phyloP scores from a whole-genome alignment of 2,888 invertebrate genomes.

The Slavum lentiscoides region DNA sequence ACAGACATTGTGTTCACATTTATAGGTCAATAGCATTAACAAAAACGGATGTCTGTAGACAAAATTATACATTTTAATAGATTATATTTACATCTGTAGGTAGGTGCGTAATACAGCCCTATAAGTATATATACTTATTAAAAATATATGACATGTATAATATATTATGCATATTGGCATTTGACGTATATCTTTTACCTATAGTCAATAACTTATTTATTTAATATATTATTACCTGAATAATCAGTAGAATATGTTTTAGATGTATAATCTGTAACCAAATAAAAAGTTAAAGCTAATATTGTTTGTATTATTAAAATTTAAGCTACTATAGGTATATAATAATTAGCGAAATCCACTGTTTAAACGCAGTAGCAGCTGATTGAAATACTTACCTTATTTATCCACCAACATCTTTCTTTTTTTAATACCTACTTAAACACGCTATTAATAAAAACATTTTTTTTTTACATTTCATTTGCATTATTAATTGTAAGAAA shows the following conservation, averaged over 20 bases:
- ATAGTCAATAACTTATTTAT: not conserved
- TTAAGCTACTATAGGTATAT: too few species aligned
- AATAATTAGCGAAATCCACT: too few species aligned
- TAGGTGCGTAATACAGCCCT: too few species aligned
- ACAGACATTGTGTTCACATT: not conserved
- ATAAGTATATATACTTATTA: too few species aligned
- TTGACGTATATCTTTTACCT: not conserved
- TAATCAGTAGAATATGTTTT: slow-evolving; percentile 18
- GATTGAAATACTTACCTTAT: too few species aligned
- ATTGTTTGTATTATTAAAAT: not conserved
- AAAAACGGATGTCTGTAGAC: not conserved
- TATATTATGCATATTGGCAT: not conserved
- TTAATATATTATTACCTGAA: not conserved
- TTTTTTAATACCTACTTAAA: too few species aligned
- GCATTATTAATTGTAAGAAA: too few species aligned
- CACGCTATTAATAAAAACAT: too few species aligned
- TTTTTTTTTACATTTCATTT: too few species aligned
- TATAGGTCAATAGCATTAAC: not conserved
- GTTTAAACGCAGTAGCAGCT: too few species aligned
- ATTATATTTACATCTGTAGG: not conserved
- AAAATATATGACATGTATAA: too few species aligned
- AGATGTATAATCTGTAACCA: slow-evolving; percentile 1
- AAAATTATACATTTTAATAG: not conserved
- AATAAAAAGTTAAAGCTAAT: not conserved
- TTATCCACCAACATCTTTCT: too few species aligned